Percentiles rank a stretch among this genome's conserved stretches.
These are phyloP conservation scores for Atherinosoma microstoma DNA, from an alignment of 2,797 vertebrate genomes.

Conservation along the genomic window DNA sequence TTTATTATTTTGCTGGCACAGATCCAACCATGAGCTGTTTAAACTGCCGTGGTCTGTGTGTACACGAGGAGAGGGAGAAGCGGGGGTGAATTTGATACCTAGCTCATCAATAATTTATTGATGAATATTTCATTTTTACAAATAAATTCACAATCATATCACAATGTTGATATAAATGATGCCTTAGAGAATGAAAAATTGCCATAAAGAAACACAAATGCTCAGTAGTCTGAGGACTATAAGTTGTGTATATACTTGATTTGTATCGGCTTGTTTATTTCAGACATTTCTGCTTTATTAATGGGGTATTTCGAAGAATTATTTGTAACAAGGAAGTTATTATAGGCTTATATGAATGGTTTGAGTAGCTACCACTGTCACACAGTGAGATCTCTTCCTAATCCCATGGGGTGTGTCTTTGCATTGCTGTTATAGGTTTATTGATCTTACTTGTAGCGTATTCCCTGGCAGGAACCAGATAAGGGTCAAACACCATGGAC, in stretches of 20 bases:
- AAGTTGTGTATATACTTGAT: conserved; percentile 2
- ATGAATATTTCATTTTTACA: conserved; percentile 36
- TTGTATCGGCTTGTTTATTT: not conserved
- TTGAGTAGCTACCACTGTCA: not conserved
- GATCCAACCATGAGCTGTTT: conserved; percentile 34
- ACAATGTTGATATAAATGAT: conserved; percentile 26
- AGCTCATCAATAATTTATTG: conserved; percentile 46
- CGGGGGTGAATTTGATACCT: conserved; percentile 43
- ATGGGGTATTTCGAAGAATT: not conserved
- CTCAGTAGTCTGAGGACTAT: not conserved
- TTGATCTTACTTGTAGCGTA: not conserved
- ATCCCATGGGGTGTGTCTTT: not conserved
- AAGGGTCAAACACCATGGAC: too few species aligned
- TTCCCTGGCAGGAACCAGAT: too few species aligned
- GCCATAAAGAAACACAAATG: not conserved
- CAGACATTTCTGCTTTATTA: not conserved
- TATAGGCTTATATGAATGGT: not conserved
- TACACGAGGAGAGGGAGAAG: conserved; percentile 34
- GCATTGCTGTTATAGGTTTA: not conserved
- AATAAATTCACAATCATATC: conserved; percentile 48
- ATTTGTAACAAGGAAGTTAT: not conserved
- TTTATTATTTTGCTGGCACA: conserved; percentile 54
- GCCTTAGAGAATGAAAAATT: conserved; percentile 29
- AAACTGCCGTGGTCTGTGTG: conserved; percentile 27
- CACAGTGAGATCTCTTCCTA: not conserved